Evolutionary conservation across 2,888 invertebrate species (phyloP), one percentile per base, ranked within the genome.

Genomic region (Dynastes grantii): DNA sequence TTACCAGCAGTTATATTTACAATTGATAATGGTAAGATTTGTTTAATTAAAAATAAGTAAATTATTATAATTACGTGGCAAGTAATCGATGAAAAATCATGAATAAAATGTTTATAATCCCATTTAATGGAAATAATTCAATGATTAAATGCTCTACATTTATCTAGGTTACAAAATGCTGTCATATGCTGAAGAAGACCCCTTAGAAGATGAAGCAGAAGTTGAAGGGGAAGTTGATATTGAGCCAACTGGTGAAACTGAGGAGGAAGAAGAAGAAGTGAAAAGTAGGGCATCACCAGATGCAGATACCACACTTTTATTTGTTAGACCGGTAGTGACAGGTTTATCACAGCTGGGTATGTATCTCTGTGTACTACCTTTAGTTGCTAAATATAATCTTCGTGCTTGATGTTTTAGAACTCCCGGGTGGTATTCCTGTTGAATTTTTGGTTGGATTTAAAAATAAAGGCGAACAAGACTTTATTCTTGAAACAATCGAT

Each of bases 391-490:
- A 37, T 37, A 37, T 2, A 37, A 37, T 5, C 5, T 0, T 5
- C n/a, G 8, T 27, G 5, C 4, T 73, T 29, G 53, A 13, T 51
- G 73, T 40, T 87, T 13, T 88, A 96, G 98, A 98, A 89, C 90
- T 98, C 58, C 96, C 97, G 86, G 98, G 96, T 83, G 98, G 99
- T 61, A 93, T 94, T 85, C 93, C 97, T 67, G 98, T 98, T 0
- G 97, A 98, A 88, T 96, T 98, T 89, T 91, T 99, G 0, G 96
- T 99, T 81, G 98, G 99, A 29, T 98, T 99, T 90, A 93, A 94
- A 76, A 99, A 99, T 91, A 97, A 96, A 87, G 99, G 98, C 68
- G 92, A 94, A 79, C 93, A 95, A 84, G 97, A 98, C 84, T 98
- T 98, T 86, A 89, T 95, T 32, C 93, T 99, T 29, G 98, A 99